Evolutionary conservation across 2,113 vertebrate species (phyloP).

Genomic region (Peromyscus maniculatus): DNA sequence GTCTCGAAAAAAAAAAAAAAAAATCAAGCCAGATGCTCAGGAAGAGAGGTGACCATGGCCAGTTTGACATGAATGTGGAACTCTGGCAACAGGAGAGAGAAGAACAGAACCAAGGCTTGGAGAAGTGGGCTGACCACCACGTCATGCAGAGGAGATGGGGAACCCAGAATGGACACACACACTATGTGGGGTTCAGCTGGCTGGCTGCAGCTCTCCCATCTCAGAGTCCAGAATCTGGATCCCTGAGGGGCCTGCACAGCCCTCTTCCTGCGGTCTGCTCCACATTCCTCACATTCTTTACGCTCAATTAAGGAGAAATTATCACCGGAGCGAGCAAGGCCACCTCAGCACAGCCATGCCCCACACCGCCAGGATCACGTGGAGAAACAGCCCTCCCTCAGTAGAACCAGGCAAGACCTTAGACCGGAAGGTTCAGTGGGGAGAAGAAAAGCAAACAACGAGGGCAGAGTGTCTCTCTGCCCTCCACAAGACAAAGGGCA

Average conservation of each 20-base stretch:
- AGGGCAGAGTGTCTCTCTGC: not conserved
- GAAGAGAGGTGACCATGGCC: not conserved
- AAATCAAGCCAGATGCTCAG: not conserved
- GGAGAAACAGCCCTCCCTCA: not conserved
- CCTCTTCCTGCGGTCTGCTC: slow-evolving; percentile 43
- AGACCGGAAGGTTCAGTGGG: not conserved
- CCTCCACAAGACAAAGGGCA: not conserved
- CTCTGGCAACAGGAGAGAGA: not conserved
- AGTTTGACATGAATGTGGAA: slow-evolving; percentile 28
- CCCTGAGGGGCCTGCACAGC: slow-evolving; percentile 16
- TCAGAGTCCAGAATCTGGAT: slow-evolving; percentile 23
- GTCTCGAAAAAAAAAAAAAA: not conserved
- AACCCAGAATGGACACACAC: not conserved
- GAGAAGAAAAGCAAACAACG: not conserved
- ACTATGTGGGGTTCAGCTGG: not conserved
- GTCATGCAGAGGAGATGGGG: accelerated
- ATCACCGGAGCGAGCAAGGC: slow-evolving; percentile 74
- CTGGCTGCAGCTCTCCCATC: slow-evolving; percentile 42
- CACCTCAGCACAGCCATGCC: slow-evolving; percentile 30
- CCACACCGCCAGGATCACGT: not conserved
- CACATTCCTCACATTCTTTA: slow-evolving; percentile 83
- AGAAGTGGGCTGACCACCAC: not conserved
- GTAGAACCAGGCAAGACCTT: not conserved
- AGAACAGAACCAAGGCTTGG: not conserved
- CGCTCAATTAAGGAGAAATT: slow-evolving; percentile 83